These are phyloP conservation scores for Urocolius indicus DNA, from an alignment of 2,113 vertebrate genomes.

Conservation along the genomic window DNA sequence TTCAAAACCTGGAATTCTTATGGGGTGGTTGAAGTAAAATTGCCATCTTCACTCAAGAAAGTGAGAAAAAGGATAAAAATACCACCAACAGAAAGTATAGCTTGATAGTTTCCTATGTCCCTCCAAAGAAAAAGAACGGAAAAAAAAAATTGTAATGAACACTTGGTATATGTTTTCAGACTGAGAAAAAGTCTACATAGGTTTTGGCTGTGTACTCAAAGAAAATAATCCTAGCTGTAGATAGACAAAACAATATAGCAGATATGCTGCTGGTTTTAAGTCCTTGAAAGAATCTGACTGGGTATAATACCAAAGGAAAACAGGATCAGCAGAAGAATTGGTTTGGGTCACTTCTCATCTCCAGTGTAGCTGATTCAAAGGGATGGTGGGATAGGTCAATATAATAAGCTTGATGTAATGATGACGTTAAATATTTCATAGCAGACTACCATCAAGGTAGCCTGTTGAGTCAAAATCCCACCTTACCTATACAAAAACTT, in stretches of 20 bases:
- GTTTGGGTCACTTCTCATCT: neutral
- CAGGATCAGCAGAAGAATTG: neutral
- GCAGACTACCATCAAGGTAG: neutral
- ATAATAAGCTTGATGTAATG: neutral
- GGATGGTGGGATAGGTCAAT: rapidly evolving
- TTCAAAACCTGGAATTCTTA: neutral
- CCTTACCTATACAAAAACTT: neutral
- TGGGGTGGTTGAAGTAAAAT: neutral
- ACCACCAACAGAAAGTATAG: neutral
- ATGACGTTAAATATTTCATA: neutral
- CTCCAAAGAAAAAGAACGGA: neutral
- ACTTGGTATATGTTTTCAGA: neutral
- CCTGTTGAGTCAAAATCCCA: neutral
- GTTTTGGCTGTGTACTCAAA: neutral
- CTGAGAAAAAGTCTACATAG: neutral
- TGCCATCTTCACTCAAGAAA: neutral
- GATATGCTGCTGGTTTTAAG: neutral
- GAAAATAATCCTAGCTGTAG: neutral
- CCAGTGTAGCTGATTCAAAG: neutral
- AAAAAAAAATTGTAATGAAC: neutral
- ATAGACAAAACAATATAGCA: neutral
- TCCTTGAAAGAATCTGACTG: neutral
- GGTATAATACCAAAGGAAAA: neutral
- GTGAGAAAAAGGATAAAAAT: neutral
- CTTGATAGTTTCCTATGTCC: neutral